These are phyloP conservation scores for Ridgeia piscesae DNA, from an alignment of 1,140 invertebrate genomes.

Conservation along the genomic window DNA sequence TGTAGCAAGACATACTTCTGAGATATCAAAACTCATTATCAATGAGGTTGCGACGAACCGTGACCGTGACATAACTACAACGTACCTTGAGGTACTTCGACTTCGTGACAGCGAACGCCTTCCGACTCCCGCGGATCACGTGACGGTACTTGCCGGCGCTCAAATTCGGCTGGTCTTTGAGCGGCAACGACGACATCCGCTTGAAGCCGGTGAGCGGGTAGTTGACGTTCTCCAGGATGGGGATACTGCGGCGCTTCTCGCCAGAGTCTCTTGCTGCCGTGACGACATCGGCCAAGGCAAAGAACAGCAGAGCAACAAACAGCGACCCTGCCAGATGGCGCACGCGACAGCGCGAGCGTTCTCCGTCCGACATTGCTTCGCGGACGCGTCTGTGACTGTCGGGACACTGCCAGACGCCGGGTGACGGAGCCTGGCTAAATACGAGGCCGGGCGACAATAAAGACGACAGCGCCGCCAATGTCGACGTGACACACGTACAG, in stretches of 20 bases:
- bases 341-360: neutral
- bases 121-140: neutral
- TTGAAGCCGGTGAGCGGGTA: neutral
- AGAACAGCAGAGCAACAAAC: neutral
- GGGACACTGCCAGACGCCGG: neutral
- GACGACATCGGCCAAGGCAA: neutral
- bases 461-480: neutral
- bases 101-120: constrained; percentile 9
- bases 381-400: neutral
- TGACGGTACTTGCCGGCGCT: neutral
- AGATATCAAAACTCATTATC: no score
- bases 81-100: neutral
- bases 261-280: neutral
- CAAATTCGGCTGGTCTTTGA: constrained; percentile 9
- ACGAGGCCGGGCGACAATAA: neutral
- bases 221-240: neutral
- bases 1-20: no score
- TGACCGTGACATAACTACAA: neutral
- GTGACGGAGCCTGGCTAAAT: neutral
- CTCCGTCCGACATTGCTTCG: neutral
- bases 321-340: neutral
- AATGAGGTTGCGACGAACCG: neutral
- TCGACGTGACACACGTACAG: neutral
- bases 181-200: constrained; percentile 3
- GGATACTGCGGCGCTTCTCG: neutral